A percentile compares a stretch with the other conserved stretches of the same genome.
Conservation (phyloP, 2,113 vertebrate genomes). For the Corythaeola cristata region DNA sequence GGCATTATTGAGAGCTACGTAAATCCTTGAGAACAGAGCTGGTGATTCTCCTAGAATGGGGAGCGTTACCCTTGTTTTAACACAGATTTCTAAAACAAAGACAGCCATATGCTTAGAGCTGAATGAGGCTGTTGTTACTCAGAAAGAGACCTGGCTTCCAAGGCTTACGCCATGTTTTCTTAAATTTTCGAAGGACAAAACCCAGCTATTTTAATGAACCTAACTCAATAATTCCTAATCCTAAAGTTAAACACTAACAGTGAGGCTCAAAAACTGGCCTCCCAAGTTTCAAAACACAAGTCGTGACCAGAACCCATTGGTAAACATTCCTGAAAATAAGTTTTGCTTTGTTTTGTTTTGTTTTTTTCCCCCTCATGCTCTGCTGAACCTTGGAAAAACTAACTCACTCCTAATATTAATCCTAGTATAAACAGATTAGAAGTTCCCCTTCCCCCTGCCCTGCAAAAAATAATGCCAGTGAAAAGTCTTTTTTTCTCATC, state of each 20-base stretch:
- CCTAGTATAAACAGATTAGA: constrained; percentile 64
- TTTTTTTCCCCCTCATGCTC: constrained; percentile 54
- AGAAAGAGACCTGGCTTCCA: constrained; percentile 34
- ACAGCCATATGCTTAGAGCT: constrained; percentile 47
- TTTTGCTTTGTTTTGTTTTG: constrained; percentile 46
- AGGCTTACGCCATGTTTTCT: constrained; percentile 63
- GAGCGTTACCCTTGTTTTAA: constrained; percentile 26
- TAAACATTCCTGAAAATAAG: constrained; percentile 74
- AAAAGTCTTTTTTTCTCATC: neutral
- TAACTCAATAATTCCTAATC: constrained; percentile 75
- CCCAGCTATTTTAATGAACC: constrained; percentile 71
- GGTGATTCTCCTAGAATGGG: constrained; percentile 25
- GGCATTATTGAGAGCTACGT: neutral
- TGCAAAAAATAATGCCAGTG: constrained; percentile 28
- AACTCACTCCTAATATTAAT: constrained; percentile 65
- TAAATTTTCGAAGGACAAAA: constrained; percentile 64
- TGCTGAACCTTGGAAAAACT: constrained; percentile 60
- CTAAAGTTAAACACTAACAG: constrained; percentile 69
- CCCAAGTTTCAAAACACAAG: constrained; percentile 70
- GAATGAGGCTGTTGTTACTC: constrained; percentile 60
- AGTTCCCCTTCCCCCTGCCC: constrained; percentile 21
- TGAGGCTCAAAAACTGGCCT: constrained; percentile 52
- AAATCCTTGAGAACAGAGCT: constrained; percentile 45
- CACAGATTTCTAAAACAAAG: constrained; percentile 54
- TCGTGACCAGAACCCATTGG: constrained; percentile 62